Evolutionary conservation across 1,140 invertebrate species (phyloP).

Genomic region (Saxidomus purpurata): DNA sequence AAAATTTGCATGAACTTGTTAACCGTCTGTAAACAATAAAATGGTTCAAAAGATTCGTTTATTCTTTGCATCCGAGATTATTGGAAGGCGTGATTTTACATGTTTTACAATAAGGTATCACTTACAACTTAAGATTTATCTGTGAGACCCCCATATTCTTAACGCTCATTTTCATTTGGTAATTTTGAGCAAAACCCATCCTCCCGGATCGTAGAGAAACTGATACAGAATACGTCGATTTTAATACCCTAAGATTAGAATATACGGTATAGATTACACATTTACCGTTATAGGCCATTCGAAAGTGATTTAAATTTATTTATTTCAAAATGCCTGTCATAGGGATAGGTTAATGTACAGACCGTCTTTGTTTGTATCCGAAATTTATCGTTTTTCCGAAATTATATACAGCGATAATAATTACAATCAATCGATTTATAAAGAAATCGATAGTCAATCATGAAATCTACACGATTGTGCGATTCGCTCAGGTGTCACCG

Average conservation of each 20-base stretch:
- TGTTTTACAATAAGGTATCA: conserved; percentile 22
- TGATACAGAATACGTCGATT: not conserved
- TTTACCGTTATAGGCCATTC: not conserved
- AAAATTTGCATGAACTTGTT: not conserved
- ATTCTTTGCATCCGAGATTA: not conserved
- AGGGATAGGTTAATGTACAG: not conserved
- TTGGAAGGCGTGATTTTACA: conserved; percentile 13
- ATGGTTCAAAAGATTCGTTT: not conserved
- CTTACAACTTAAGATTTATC: conserved; percentile 26
- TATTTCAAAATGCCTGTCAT: conserved; percentile 27
- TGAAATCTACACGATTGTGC: conserved; percentile 6
- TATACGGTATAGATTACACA: conserved; percentile 2
- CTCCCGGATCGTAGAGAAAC: not conserved
- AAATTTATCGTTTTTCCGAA: conserved; percentile 1
- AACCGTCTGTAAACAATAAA: not conserved
- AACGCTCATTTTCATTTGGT: conserved; percentile 43
- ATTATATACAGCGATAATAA: conserved; percentile 4
- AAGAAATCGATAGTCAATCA: conserved; percentile 16
- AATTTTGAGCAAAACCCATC: not conserved
- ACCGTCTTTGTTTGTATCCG: conserved; percentile 1
- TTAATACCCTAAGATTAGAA: not conserved
- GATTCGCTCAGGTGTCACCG: not conserved
- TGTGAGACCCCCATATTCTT: not conserved
- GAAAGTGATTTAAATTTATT: conserved; percentile 43
- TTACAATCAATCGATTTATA: not conserved